Evolutionary conservation across 2,888 invertebrate genomes (phyloP), one percentile per base, ranked within the genome.

Genomic region (Drosophila nr. perissopoda): DNA sequence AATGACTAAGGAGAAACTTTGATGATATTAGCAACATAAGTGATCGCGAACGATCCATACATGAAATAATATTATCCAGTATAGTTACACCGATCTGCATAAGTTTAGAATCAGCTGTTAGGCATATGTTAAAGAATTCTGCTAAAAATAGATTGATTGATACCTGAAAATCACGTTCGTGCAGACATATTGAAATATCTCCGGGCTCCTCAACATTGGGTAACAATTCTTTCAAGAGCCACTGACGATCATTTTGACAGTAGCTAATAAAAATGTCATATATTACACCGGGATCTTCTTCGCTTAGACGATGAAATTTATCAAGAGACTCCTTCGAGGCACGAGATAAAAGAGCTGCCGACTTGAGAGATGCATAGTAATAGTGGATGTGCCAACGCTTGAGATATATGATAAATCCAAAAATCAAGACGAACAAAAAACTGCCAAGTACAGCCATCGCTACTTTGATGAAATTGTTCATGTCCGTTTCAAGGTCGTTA

Each of bases 181-280:
- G 96, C 6, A 96, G 92, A 81, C 96, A 96, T 0, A 96, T 94
- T 54, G 94, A 95, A 76, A 95, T 93, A 77, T 94, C 94, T 61
- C 94, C 94, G 6, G 94, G 93, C 0, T 91, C 92, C 90, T 96
- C 96, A 11, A 96, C 92, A 57, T 95, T 94, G 0, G 95, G 95
- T 18, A 96, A 89, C 0, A 96, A 92, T 13, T 95, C 93, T 29
- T 95, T 94, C 56, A 95, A 87, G 4, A 96, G 95, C 95, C 96
- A 96, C 0, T 93, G 91, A 0, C 95, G 92, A 82, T 96, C 96
- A 48, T 94, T 94, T 56, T 95, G 94, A 83, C 95, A 95, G 79
- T 96, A 96, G 0, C 96, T 95, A 0, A 96, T 95, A 82, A 96
- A 96, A 0, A 96, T 95, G 73, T 96, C 96, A 82, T 95, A 96